Percentiles rank a stretch among this genome's conserved stretches.
Evolutionary conservation across 2,113 vertebrate genomes (phyloP).

Genomic region (Paraplagusia blochii): DNA sequence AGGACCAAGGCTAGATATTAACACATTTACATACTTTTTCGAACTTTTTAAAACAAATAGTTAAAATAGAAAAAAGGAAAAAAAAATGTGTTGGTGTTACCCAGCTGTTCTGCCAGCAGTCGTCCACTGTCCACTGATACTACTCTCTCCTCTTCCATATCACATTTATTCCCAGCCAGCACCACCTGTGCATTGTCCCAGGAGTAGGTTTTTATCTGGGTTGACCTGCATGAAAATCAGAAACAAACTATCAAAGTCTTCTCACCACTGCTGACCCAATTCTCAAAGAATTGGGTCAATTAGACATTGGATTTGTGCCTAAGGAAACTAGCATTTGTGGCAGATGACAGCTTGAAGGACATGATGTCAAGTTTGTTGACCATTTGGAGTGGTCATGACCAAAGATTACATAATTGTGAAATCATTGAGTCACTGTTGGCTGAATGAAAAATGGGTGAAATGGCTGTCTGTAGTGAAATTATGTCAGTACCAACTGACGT

Average conservation of each 20-base stretch:
- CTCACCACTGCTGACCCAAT: background rate
- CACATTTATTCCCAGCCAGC: slow-evolving; percentile 94
- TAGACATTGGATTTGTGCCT: background rate
- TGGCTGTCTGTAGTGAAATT: slow-evolving; percentile 3
- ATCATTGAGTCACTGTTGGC: slow-evolving; percentile 39
- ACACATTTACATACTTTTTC: no score
- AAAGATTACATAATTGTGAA: slow-evolving; percentile 17
- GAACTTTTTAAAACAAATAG: no score
- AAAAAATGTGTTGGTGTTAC: slow-evolving; percentile 64
- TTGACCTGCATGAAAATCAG: slow-evolving; percentile 80
- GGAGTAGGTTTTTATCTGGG: slow-evolving; percentile 97
- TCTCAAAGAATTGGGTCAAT: background rate
- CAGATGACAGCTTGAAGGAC: slow-evolving; percentile 7
- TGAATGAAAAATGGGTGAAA: slow-evolving; percentile 45
- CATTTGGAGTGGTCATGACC: slow-evolving; percentile 29
- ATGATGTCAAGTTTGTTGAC: slow-evolving; percentile 14
- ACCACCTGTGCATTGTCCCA: slow-evolving; percentile 99
- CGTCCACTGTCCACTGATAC: slow-evolving; percentile 88
- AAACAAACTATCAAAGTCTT: slow-evolving; percentile 19
- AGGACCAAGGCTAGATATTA: no score
- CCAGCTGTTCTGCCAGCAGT: slow-evolving; percentile 92
- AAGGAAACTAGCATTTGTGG: background rate
- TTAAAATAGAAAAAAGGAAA: background rate
- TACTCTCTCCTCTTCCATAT: slow-evolving; percentile 96
- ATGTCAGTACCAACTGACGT: background rate